Evolutionary conservation across 2,113 vertebrate genomes (phyloP).

Genomic region (Atrichornis clamosus): DNA sequence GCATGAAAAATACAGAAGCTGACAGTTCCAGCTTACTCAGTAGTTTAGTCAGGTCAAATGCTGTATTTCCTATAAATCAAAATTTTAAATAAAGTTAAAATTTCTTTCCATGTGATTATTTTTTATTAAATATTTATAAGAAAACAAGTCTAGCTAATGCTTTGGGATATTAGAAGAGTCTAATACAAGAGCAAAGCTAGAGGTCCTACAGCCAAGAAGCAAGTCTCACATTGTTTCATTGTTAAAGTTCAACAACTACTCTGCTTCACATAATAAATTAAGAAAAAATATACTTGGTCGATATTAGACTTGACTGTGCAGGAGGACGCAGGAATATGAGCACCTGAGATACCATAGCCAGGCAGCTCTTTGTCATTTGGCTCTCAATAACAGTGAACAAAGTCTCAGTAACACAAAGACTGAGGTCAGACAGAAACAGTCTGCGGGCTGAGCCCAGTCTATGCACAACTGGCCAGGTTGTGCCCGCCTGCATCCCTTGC

Average conservation of each 20-base stretch:
- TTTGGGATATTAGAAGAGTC: constrained; percentile 17
- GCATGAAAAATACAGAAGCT: not conserved
- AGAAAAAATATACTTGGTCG: constrained; percentile 47
- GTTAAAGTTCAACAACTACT: not conserved
- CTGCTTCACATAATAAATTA: constrained; percentile 35
- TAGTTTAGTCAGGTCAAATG: not conserved
- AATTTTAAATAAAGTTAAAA: not conserved
- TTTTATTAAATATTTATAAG: not conserved
- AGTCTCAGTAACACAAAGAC: not conserved
- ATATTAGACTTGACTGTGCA: not conserved
- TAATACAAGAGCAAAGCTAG: constrained; percentile 33
- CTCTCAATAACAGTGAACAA: not conserved
- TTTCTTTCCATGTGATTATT: not conserved
- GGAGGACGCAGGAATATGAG: not conserved
- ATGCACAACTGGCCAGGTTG: accelerated
- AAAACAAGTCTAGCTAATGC: not conserved
- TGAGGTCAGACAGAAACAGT: not conserved
- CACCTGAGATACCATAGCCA: not conserved
- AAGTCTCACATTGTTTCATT: not conserved
- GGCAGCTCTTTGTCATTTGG: constrained; percentile 3
- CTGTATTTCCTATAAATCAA: not conserved
- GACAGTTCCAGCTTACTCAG: not conserved
- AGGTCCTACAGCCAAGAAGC: not conserved
- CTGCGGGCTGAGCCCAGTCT: not conserved
- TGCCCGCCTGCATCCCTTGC: not conserved